A percentile compares a stretch with the other conserved stretches of the same genome.
These are phyloP conservation scores for Neodiprion fabricii DNA, from an alignment of 1,140 invertebrate species.

Conservation along the genomic window DNA sequence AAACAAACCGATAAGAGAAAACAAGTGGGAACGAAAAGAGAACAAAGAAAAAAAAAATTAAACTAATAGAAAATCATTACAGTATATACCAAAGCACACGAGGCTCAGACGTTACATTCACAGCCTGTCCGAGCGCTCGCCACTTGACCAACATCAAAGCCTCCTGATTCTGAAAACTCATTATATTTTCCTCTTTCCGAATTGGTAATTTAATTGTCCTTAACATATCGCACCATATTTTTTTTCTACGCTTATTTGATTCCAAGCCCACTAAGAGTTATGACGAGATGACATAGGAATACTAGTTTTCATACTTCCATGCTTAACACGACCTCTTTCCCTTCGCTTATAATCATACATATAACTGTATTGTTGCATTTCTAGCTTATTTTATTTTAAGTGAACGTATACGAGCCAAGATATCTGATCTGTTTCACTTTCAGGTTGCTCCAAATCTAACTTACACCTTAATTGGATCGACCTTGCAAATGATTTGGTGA, in stretches of 20 bases:
- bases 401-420: not conserved
- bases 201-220: constrained; percentile 4
- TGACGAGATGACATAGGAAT: constrained; percentile 38
- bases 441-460: too few species aligned
- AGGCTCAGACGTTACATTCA: constrained; percentile 61
- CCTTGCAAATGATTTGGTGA: too few species aligned
- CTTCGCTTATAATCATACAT: not conserved
- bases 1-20: constrained; percentile 20
- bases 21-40: constrained; percentile 30
- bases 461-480: too few species aligned
- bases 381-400: not conserved
- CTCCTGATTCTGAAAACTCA: not conserved
- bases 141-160: constrained; percentile 1
- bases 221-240: constrained; percentile 10
- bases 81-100: constrained; percentile 33
- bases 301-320: constrained; percentile 30
- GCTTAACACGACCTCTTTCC: constrained; percentile 15
- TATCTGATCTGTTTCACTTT: not conserved
- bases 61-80: not conserved
- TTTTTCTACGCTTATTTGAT: constrained; percentile 31
- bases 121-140: constrained; percentile 59
- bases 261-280: constrained; percentile 36
- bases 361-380: not conserved
- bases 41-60: constrained; percentile 37
- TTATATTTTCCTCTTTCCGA: not conserved